Base-by-base conservation (phyloP, 1,140 invertebrate species). In the Brachystomella parvula region DNA sequence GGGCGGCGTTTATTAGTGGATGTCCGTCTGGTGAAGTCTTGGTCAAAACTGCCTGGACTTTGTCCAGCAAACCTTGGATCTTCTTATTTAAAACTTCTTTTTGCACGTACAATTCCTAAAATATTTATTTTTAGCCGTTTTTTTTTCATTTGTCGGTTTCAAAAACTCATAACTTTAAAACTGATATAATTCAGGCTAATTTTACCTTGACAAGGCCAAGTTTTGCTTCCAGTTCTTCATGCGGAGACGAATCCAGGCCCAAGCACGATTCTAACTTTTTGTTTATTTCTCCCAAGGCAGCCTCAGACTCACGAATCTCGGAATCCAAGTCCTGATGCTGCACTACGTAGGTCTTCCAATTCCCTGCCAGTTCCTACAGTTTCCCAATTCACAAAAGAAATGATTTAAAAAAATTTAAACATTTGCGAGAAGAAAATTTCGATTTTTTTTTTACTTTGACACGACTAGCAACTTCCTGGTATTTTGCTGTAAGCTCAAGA, bases 81-180 rank as follows among this genome's bases (percentile, higher is more conserved):
- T 90, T 93, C 0, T 84, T 84, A 74, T 92, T 91, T 2, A 93
- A 92, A 79, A 94, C 91, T 74, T 97, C 94, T 78, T 95, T 93
- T 35, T 86, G 86, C 15, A 93, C 76, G 24, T 95, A 78, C 33
- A 96, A 79, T 76, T 94, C 92, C 79, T 94, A 86, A 26, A 74
- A 71, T 61, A 60, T 21, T 15, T 21, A 69, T 26, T n/a, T 9
- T 26, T 26, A 63, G 39, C 15, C n/a, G 24, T 64, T 63, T 64
- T 61, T 12, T 62, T 15, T 63, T 28, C 19, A 15, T 15, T 26
- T 15, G 28, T 21, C 15, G 28, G 19, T 26, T 24, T 30, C 9
- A 65, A 24, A 0, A 1, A 30, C 56, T 0, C n/a, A 30, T 32
- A 61, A 29, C 26, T 53, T 26, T 57, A n/a, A 31, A 19, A 60